These are phyloP conservation scores for Otus scops DNA, from an alignment of 2,797 vertebrate genomes.

Conservation along the genomic window DNA sequence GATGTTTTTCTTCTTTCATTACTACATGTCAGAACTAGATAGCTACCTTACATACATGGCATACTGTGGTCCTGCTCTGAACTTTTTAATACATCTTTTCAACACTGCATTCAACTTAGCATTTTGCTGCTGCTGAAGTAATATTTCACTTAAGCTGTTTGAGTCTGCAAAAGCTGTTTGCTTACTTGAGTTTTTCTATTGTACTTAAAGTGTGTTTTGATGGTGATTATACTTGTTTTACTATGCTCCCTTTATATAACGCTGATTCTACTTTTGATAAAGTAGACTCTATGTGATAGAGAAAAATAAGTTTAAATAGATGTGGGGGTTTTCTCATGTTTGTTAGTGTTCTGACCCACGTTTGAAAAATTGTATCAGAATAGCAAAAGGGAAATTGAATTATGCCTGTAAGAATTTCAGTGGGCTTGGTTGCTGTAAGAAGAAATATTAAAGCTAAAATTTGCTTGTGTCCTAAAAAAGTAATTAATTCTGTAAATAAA, in stretches of 20 bases:
- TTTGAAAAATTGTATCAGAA: not conserved
- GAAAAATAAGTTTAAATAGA: not conserved
- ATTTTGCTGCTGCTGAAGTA: not conserved
- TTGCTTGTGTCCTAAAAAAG: not conserved
- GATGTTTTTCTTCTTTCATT: not conserved
- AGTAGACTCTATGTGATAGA: not conserved
- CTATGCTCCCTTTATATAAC: not conserved
- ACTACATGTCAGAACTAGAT: not conserved
- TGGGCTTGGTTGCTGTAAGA: not conserved
- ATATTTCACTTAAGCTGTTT: not conserved
- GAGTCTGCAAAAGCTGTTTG: not conserved
- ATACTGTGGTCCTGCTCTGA: not conserved
- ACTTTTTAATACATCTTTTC: not conserved
- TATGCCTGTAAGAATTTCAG: not conserved
- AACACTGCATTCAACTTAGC: not conserved
- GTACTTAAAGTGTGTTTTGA: not conserved
- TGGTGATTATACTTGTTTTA: not conserved
- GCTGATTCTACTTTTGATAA: not conserved
- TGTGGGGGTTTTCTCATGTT: not conserved
- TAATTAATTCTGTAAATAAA: not conserved
- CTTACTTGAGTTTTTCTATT: not conserved
- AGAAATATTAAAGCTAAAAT: not conserved
- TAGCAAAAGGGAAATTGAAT: not conserved
- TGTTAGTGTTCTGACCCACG: not conserved
- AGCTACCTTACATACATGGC: not conserved